Base-by-base conservation (phyloP, 2,888 invertebrate genomes). In the Autographa pulchrina region DNA sequence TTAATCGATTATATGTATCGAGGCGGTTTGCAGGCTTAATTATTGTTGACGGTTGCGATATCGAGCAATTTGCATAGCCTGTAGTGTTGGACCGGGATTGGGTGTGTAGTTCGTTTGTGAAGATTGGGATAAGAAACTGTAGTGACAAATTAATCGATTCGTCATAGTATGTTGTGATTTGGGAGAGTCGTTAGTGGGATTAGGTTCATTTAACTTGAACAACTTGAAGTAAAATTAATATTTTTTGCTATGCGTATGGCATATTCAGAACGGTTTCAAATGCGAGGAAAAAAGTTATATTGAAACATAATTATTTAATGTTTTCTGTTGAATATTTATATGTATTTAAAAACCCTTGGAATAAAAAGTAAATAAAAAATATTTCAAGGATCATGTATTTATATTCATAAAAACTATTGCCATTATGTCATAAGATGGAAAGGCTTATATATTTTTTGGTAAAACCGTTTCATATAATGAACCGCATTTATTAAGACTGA, bases 1-100 rank as follows among this genome's bases (percentile, higher is more conserved):
- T 87, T 87, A 89, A 91, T 90, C 90, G 91, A 90, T 91, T 90
- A 88, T 86, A 84, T 75, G 80, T 86, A 80, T 84, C 79, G 79
- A 79, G 78, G 73, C 75, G 77, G 80, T 82, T 83, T 89, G 86
- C 82, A 74, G 82, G 89, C 86, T 88, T 89, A 88, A 89, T 89
- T 89, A 89, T 87, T 83, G 84, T 85, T 83, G 89, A 87, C 86
- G 78, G 72, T 77, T 79, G 73, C 74, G 80, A 80, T 85, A 80
- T 84, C 74, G 76, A 62, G 63, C 62, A 77, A 80, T 85, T 84
- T 83, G 80, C 85, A 83, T 85, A 77, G 72, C 70, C 74, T 70
- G 78, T 72, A 59, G 62, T 68, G 69, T 72, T 74, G 68, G 18
- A 9, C 64, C 20, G 43, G 18, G 65, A 56, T 54, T 25, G 59